Base-by-base conservation (phyloP, 2,888 invertebrate species). In the Pachydiplax longipennis region DNA sequence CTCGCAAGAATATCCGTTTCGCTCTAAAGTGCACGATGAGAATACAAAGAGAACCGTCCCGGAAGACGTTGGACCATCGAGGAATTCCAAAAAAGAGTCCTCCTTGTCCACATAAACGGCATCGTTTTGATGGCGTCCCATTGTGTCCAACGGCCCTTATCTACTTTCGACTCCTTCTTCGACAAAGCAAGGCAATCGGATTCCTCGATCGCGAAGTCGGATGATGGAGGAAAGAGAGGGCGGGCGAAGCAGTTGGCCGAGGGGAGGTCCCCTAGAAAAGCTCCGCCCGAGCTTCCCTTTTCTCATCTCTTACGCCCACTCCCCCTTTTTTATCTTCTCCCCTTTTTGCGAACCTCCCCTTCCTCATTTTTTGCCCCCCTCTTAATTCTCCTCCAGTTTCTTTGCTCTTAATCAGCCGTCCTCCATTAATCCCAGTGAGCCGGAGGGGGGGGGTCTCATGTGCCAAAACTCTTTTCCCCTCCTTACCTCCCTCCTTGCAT, bases 391-490 rank as follows among this genome's bases (percentile, higher is more conserved):
- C 87, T 87, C 87, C 87, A 31, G 87, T 87, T 87, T 87, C 87
- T 87, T 87, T 87, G 87, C 87, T 87, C 87, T 87, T 87, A 87
- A 87, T 87, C 87, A 87, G 87, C 87, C 87, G 87, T 87, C 87
- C 87, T 65, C 87, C 87, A 87, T 87, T 87, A 87, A 87, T 87
- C 87, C 87, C 83, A 58, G 83, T 83, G 58, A 83, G 83, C 83
- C 53, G 58, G 53, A 58, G 37, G 83, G 83, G 83, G 44, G 44
- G 31, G 83, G 83, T 10, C 83, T 83, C 83, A 83, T 83, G 58
- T 83, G 83, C 83, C 83, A 83, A 58, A 83, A 44, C 53, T 53
- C 83, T 37, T 2, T 5, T 37, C 58, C 58, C 53, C 83, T 83
- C 53, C 53, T 58, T 61, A 61, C 22, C 82, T 15, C 25, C 6